These are phyloP conservation scores for Serranus cabrilla DNA, from an alignment of 2,797 vertebrate genomes.

Conservation along the genomic window DNA sequence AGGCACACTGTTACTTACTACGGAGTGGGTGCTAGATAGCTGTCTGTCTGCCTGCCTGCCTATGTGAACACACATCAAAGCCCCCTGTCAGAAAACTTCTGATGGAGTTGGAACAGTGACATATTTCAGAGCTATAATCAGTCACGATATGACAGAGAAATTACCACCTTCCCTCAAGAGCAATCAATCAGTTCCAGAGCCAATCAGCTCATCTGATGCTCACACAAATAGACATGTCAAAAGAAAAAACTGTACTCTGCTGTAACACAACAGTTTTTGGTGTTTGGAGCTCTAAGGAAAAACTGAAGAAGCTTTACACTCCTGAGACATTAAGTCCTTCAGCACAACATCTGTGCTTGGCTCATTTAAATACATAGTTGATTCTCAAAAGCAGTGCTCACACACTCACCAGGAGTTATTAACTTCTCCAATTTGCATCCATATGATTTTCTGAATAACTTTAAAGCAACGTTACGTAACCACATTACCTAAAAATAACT, in stretches of 20 bases:
- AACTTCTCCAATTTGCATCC: slow-evolving; percentile 27
- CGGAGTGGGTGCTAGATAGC: slow-evolving; percentile 63
- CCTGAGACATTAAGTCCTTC: not conserved
- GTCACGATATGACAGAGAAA: slow-evolving; percentile 83
- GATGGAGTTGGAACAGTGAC: slow-evolving; percentile 78
- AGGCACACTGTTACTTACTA: slow-evolving; percentile 49
- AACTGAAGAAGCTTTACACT: slow-evolving; percentile 21
- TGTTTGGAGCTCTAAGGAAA: slow-evolving; percentile 22
- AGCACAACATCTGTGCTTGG: slow-evolving; percentile 31
- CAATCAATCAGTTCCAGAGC: slow-evolving; percentile 78
- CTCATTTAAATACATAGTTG: slow-evolving; percentile 40
- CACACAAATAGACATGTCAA: slow-evolving; percentile 71
- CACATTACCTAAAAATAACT: too few relatives aligned
- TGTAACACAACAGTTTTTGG: slow-evolving; percentile 28
- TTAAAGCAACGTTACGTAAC: too few relatives aligned
- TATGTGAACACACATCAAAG: slow-evolving; percentile 67
- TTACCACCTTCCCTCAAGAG: slow-evolving; percentile 80
- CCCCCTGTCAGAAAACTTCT: slow-evolving; percentile 77
- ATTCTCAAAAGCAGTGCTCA: not conserved
- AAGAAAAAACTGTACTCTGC: slow-evolving; percentile 15
- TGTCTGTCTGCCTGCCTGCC: slow-evolving; percentile 52
- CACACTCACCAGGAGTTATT: not conserved
- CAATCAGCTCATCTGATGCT: slow-evolving; percentile 79
- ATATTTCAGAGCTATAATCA: slow-evolving; percentile 82
- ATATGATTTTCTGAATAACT: slow-evolving; percentile 29